Evolutionary conservation across 2,888 invertebrate genomes (phyloP).

Genomic region (Dinocampus coccinellae): DNA sequence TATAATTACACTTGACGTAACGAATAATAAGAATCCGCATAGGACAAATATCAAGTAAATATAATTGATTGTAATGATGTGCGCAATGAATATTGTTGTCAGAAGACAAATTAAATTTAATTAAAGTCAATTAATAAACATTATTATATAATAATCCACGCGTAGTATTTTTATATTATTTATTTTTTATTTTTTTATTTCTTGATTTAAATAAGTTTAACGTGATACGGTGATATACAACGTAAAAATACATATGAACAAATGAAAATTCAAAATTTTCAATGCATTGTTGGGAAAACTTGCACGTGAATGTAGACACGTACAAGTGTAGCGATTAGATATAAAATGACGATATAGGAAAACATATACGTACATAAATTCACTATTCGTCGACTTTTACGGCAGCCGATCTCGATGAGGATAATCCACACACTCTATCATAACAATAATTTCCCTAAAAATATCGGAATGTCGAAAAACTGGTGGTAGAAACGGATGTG

Average conservation of each 20-base stretch:
- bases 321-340: background rate
- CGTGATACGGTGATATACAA: too few species aligned
- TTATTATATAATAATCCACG: too few species aligned
- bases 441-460: slow-evolving; percentile 26
- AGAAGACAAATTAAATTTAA: background rate
- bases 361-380: slow-evolving; percentile 22
- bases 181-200: too few species aligned
- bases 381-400: slow-evolving; percentile 33
- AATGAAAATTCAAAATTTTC: background rate
- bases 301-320: background rate
- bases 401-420: slow-evolving; percentile 23
- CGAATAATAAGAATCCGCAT: background rate
- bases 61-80: background rate
- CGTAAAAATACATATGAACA: background rate
- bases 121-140: too few species aligned
- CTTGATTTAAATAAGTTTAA: background rate
- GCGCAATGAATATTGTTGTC: background rate
- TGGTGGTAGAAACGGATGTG: background rate
- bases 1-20: background rate
- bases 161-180: too few species aligned
- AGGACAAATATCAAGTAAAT: background rate
- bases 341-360: slow-evolving; percentile 3
- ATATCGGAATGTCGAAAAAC: slow-evolving; percentile 10
- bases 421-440: slow-evolving; percentile 18
- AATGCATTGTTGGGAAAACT: background rate